These are phyloP conservation scores for Micronisus gabar DNA, from an alignment of 2,113 vertebrate genomes.

Conservation along the genomic window DNA sequence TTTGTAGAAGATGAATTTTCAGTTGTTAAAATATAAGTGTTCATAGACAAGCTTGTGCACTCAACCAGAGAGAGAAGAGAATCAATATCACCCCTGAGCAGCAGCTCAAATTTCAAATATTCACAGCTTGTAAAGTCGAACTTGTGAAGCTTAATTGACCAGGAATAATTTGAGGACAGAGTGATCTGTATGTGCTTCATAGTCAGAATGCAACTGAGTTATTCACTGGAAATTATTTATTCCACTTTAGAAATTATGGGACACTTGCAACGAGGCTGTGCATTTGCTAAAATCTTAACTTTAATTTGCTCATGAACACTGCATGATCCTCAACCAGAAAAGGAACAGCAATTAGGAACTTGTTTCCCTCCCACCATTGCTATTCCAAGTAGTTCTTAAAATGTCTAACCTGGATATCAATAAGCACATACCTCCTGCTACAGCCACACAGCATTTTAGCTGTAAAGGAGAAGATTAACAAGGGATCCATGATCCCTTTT, in stretches of 20 bases:
- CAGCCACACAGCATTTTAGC: not conserved
- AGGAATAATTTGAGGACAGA: constrained; percentile 36
- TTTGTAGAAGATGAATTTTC: constrained; percentile 39
- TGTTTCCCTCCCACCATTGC: not conserved
- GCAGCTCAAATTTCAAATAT: constrained; percentile 49
- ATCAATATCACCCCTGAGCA: constrained; percentile 28
- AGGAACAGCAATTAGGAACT: constrained; percentile 5
- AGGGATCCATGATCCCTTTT: not conserved
- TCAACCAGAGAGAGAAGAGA: constrained; percentile 13
- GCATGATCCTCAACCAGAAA: not conserved
- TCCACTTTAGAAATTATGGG: constrained; percentile 26
- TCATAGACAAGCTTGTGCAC: constrained; percentile 13
- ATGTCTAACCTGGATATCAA: not conserved
- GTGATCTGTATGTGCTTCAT: not conserved
- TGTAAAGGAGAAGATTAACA: constrained; percentile 8
- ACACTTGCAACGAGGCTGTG: not conserved
- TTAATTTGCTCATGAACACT: not conserved
- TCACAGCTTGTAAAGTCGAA: constrained; percentile 43
- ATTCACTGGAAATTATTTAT: constrained; percentile 33
- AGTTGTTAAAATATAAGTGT: constrained; percentile 5
- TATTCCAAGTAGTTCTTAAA: not conserved
- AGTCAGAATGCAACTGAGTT: not conserved
- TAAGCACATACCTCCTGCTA: not conserved
- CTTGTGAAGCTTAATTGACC: constrained; percentile 57
- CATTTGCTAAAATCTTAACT: not conserved